Base-by-base conservation (phyloP, 2,113 vertebrate species). In the Thunnus maccoyii region DNA sequence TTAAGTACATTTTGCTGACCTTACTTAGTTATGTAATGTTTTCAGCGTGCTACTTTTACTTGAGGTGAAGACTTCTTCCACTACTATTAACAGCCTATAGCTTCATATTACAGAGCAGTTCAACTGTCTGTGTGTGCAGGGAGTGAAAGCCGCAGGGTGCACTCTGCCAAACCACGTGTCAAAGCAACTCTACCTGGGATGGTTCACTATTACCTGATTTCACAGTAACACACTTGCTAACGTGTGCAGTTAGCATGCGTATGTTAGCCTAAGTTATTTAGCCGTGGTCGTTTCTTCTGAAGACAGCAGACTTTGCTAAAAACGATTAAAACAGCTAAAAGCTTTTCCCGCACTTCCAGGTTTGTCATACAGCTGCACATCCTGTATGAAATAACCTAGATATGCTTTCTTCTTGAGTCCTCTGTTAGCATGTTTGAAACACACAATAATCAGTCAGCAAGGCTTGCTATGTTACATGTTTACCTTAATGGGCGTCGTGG, bases 401-500 rank as follows among this genome's bases (percentile, higher is more conserved):
- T 41, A 41, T 41, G 36, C 8, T 41, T 41, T 41, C 36, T 41
- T 41, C 36, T 41, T 41, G 7, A 5, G 7, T 41, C 36, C 8
- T 9, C 13, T 27, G 8, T 3, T 13, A 4, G 12, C 25, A 4
- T 11, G 30, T 14, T 50, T 2, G 27, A 67, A 47, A 69, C 47
- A 41, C 71, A 56, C 36, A 36, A 5, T 7, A 44, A 1, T 3
- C 25, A 9, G 7, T 17, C 4, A 3, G 1, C 36, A 36, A 15
- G 3, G 22, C 2, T 70, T 47, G 16, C 5, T 44, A n/a, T 7
- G 7, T 6, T 0, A 17, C 46, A 15, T 9, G 2, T 36, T 79
- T 91, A 94, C 93, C 93, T 94, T 94, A n/a, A 91, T 63, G n/a
- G 90, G 71, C 12, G 64, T 15, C 0, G 76, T 4, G 2, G 91